These are phyloP conservation scores for Strigops habroptila DNA, from an alignment of 2,113 vertebrate species.

Conservation along the genomic window DNA sequence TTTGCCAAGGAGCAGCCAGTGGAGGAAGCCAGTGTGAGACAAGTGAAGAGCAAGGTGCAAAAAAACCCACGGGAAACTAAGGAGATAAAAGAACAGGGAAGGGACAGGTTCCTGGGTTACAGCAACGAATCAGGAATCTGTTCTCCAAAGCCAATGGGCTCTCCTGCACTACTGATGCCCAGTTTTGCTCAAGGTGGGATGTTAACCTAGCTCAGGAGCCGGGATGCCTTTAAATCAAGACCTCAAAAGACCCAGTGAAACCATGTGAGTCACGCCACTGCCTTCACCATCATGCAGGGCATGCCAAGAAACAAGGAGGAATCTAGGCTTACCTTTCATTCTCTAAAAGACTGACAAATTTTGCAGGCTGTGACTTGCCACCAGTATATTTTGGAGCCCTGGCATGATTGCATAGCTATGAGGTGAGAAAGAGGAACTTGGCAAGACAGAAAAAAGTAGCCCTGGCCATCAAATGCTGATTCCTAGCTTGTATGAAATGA, in stretches of 20 bases:
- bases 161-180: fast-evolving
- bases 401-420: background rate
- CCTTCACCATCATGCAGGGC: background rate
- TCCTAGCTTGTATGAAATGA: background rate
- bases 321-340: background rate
- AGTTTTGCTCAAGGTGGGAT: background rate
- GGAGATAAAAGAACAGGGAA: background rate
- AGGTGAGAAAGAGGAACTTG: background rate
- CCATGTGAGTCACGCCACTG: background rate
- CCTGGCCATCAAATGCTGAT: background rate
- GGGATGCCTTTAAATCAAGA: background rate
- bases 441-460: background rate
- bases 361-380: background rate
- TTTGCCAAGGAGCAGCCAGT: background rate
- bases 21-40: background rate
- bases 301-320: background rate
- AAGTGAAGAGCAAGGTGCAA: background rate
- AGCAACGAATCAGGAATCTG: background rate
- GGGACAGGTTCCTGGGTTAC: background rate
- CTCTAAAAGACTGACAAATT: background rate
- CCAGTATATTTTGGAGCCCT: background rate
- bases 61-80: fast-evolving
- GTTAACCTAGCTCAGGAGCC: background rate
- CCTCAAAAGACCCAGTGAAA: background rate
- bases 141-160: background rate